Percentiles rank a stretch among this genome's conserved stretches.
These are phyloP conservation scores for Meleagris gallopavo DNA, from an alignment of 2,113 vertebrate species.

Conservation along the genomic window DNA sequence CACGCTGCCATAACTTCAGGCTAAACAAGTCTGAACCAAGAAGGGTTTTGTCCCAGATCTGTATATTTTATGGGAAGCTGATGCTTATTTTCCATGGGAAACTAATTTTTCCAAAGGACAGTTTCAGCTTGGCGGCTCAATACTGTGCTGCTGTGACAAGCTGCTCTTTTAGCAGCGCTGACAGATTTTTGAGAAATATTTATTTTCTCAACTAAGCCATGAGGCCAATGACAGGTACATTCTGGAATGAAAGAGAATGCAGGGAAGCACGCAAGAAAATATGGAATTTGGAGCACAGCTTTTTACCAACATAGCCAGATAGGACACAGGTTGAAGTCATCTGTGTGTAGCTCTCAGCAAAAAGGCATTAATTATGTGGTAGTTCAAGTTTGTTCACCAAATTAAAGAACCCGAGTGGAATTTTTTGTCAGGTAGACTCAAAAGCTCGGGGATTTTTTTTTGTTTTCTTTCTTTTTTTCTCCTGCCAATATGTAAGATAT, in stretches of 20 bases:
- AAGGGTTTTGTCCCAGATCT: conserved; percentile 48
- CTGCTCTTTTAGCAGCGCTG: conserved; percentile 18
- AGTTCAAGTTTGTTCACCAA: not conserved
- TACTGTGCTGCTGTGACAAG: conserved; percentile 40
- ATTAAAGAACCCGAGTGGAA: not conserved
- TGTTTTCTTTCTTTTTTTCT: not conserved
- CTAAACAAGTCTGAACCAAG: conserved; percentile 62
- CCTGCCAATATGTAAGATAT: not conserved
- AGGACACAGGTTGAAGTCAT: not conserved
- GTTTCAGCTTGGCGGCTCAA: conserved; percentile 9
- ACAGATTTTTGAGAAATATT: conserved; percentile 39
- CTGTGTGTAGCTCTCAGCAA: not conserved
- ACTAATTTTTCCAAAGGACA: conserved; percentile 56
- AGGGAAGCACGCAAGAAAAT: not conserved
- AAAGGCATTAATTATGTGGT: not conserved
- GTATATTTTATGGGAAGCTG: conserved; percentile 58
- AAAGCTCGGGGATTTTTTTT: not conserved
- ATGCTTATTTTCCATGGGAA: conserved; percentile 69
- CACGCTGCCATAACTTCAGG: conserved; percentile 47
- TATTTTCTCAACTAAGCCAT: conserved; percentile 59
- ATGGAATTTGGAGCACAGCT: not conserved
- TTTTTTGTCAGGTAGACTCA: not conserved
- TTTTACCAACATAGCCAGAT: not conserved
- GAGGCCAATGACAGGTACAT: conserved; percentile 29
- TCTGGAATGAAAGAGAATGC: conserved; percentile 13